These are phyloP conservation scores for Drosophila pachea DNA, from an alignment of 1,140 invertebrate species.

Conservation along the genomic window DNA sequence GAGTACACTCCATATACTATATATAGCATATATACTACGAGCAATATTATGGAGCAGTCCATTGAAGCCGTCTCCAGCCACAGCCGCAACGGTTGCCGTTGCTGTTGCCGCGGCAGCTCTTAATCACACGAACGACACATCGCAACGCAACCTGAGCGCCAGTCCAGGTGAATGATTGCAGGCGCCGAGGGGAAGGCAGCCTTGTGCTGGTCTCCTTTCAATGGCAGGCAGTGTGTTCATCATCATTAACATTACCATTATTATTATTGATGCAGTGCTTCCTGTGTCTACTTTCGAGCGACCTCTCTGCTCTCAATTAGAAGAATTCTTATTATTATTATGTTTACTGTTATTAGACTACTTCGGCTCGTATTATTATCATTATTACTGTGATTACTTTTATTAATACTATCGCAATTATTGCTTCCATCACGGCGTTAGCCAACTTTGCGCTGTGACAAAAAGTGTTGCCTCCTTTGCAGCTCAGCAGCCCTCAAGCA, in stretches of 20 bases:
- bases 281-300: too few relatives aligned
- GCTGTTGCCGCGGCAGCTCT: slow-evolving; percentile 27
- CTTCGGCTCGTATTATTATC: not conserved
- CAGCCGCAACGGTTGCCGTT: slow-evolving; percentile 11
- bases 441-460: not conserved
- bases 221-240: slow-evolving; percentile 25
- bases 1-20: too few relatives aligned
- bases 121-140: slow-evolving; percentile 72
- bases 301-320: too few relatives aligned
- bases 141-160: slow-evolving; percentile 55
- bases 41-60: slow-evolving; percentile 2
- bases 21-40: not conserved
- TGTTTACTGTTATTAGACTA: too few relatives aligned
- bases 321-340: not conserved
- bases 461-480: slow-evolving; percentile 38
- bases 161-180: slow-evolving; percentile 59
- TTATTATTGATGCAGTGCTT: slow-evolving; percentile 30
- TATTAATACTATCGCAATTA: slow-evolving; percentile 3
- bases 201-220: slow-evolving; percentile 21
- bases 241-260: slow-evolving; percentile 19
- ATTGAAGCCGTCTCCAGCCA: not conserved
- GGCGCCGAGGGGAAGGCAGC: slow-evolving; percentile 5
- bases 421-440: not conserved
- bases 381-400: slow-evolving; percentile 38
- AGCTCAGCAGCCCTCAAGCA: slow-evolving; percentile 37